Evolutionary conservation across 2,113 vertebrate genomes (phyloP), one percentile per base, ranked within the genome.

Genomic region (Callipepla californica): DNA sequence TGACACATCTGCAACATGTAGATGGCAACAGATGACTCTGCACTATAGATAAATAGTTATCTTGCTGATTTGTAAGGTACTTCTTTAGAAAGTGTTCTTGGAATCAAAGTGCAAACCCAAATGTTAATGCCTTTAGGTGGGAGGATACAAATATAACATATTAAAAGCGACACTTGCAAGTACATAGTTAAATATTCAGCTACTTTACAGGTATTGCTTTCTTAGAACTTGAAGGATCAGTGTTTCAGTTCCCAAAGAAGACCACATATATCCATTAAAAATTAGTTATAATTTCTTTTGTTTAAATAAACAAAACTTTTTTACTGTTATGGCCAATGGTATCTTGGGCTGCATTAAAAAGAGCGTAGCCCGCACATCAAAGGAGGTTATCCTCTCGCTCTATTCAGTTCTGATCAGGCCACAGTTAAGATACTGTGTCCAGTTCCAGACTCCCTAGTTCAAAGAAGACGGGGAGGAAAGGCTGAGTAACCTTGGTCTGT

Each of bases 111-210:
- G 12, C 2, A 55, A 78, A 70, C 47, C 2, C 3, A 47, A 81
- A 86, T 70, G 3, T 7, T 47, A 25, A 47, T 32, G 11, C 3
- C 14, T 79, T 58, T 30, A 23, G 23, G 47, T 78, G 87, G 16
- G 9, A 21, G 38, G 2, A 1, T 9, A 22, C 13, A 2, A 36
- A 57, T 66, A 58, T 45, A 26, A 2, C 5, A 8, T 34, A 23
- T 18, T 34, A 20, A 38, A 90, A 83, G 67, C 1, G 5, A 34
- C 7, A 36, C 36, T 21, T 63, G 26, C 5, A 80, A 59, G 26
- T 3, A 47, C 19, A 20, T 7, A 9, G 32, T 67, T 53, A 42
- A 68, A 42, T 30, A 57, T 45, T 73, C 0, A 36, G 28, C 5
- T 75, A 5, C 8, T 72, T 8, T 36, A 75, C 51, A 61, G 9